phyloP scores from a whole-genome alignment of 2,113 vertebrate genomes.

The Chelonoidis abingdonii region DNA sequence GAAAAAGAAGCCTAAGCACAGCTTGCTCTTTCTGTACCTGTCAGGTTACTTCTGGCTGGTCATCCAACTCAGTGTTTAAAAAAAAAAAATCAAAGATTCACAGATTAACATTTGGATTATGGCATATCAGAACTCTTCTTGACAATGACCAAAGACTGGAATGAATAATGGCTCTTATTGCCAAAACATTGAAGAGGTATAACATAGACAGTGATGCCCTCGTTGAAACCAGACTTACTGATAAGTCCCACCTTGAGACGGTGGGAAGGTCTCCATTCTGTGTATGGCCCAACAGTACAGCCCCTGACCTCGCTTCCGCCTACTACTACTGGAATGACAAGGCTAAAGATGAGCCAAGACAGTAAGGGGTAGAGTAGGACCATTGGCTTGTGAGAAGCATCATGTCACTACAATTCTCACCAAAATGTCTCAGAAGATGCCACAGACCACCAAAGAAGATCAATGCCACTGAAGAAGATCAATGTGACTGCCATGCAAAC shows the following conservation, averaged over 20 bases:
- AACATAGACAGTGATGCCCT: background rate
- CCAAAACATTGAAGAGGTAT: background rate
- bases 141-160: background rate
- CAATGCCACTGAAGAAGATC: too few relatives aligned
- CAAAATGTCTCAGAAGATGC: too few relatives aligned
- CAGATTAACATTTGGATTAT: background rate
- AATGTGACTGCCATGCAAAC: too few relatives aligned
- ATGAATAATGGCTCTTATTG: background rate
- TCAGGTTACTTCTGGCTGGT: background rate
- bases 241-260: background rate
- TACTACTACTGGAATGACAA: background rate
- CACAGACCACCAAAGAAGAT: too few relatives aligned
- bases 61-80: background rate
- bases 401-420: too few relatives aligned
- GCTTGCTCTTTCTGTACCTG: background rate
- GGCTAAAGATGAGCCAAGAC: background rate
- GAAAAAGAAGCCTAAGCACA: background rate
- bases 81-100: background rate
- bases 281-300: background rate
- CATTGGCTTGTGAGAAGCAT: too few relatives aligned
- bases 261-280: background rate
- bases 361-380: background rate
- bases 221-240: background rate
- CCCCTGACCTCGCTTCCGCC: background rate
- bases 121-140: background rate